phyloP scores from a whole-genome alignment of 2,113 vertebrate genomes.

The Perca schrenkii region DNA sequence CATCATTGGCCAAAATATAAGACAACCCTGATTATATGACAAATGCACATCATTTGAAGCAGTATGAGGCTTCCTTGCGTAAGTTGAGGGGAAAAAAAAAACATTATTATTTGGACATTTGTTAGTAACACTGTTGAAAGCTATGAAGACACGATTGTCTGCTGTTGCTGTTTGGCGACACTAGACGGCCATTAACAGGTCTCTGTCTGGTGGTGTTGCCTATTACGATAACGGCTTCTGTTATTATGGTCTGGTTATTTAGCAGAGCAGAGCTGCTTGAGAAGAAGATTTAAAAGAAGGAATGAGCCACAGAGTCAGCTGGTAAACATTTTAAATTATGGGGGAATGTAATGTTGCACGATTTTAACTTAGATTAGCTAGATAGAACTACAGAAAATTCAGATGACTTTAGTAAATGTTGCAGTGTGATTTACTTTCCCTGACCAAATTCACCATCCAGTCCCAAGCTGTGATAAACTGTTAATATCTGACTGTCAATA shows the following conservation, averaged over 20 bases:
- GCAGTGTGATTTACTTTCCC: background rate
- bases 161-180: conserved; percentile 49
- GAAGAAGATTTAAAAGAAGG: background rate
- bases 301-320: background rate
- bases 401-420: background rate
- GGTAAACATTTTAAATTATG: background rate
- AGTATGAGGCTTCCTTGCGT: background rate
- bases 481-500: background rate
- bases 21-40: background rate
- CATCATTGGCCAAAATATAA: background rate
- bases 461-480: background rate
- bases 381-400: background rate
- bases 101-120: background rate
- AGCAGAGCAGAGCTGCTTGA: background rate
- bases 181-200: conserved; percentile 52
- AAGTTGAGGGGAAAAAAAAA: background rate
- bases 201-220: conserved; percentile 31
- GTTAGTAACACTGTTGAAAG: background rate
- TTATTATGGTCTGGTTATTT: conserved; percentile 15
- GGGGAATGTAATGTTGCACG: background rate
- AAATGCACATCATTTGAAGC: background rate
- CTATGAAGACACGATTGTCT: background rate
- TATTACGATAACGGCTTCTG: conserved; percentile 34
- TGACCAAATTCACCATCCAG: background rate
- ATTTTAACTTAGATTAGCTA: background rate